Percentiles rank a stretch among this genome's conserved stretches.
Evolutionary conservation across 2,888 invertebrate species (phyloP).

Genomic region (Escarpia spicata): DNA sequence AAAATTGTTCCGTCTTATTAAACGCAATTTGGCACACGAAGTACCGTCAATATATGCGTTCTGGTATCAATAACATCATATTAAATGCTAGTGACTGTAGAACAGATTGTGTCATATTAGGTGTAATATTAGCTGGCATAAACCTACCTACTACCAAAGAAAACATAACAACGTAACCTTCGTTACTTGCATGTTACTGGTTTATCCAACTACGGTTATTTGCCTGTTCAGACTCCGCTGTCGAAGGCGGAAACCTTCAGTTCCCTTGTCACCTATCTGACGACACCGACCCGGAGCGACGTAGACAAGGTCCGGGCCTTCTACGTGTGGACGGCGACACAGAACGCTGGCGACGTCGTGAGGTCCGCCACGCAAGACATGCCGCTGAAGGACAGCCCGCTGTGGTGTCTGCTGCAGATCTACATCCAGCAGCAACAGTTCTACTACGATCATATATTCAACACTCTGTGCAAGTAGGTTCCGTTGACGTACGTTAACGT

Average conservation of each 20-base stretch:
- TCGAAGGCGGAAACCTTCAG: slow-evolving; percentile 20
- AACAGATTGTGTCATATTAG: no score
- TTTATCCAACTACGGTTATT: not conserved
- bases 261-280: slow-evolving; percentile 40
- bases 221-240: slow-evolving; percentile 27
- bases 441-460: not conserved
- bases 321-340: slow-evolving; percentile 51
- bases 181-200: not conserved
- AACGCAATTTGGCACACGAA: no score
- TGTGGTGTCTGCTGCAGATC: slow-evolving; percentile 28
- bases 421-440: slow-evolving; percentile 32
- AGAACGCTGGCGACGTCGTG: slow-evolving; percentile 45
- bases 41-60: no score
- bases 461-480: not conserved
- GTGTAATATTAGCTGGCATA: no score
- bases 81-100: no score
- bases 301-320: slow-evolving; percentile 48
- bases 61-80: no score
- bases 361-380: slow-evolving; percentile 36
- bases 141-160: no score
- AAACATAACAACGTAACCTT: not conserved
- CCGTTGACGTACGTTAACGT: no score
- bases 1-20: no score
- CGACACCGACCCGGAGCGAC: slow-evolving; percentile 42
- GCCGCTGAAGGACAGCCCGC: slow-evolving; percentile 37